phyloP scores from a whole-genome alignment of 2,797 vertebrate species.

The Eidolon dupreanum region DNA sequence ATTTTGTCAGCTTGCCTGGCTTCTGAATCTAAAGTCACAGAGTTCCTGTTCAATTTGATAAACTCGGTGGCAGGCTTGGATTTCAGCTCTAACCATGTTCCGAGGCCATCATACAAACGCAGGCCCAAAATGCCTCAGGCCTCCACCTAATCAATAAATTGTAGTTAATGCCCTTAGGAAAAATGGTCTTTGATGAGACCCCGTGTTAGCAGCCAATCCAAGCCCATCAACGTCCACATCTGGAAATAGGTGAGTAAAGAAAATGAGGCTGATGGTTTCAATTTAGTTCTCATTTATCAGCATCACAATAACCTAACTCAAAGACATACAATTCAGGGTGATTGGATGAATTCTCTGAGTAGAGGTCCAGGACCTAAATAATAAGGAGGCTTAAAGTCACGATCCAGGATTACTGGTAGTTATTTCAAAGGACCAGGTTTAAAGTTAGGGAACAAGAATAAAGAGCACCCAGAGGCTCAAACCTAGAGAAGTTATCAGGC shows the following conservation, averaged over 20 bases:
- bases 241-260: conserved; percentile 85
- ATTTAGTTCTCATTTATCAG: conserved; percentile 87
- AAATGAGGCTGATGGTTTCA: conserved; percentile 86
- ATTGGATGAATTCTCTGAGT: conserved; percentile 81
- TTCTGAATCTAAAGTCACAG: conserved; percentile 66
- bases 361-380: conserved; percentile 79
- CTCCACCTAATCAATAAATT: conserved; percentile 86
- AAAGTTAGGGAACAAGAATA: conserved; percentile 54
- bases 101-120: conserved; percentile 79
- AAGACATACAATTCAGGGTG: conserved; percentile 85
- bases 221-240: conserved; percentile 87
- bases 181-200: conserved; percentile 86
- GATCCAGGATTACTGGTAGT: conserved; percentile 66
- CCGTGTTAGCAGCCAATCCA: conserved; percentile 84
- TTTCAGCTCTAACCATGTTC: conserved; percentile 72
- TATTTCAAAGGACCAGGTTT: conserved; percentile 45
- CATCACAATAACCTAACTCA: conserved; percentile 85
- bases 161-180: conserved; percentile 82
- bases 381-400: conserved; percentile 77
- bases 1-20: conserved; percentile 62
- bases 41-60: conserved; percentile 36
- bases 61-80: conserved; percentile 69
- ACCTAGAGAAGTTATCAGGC: background rate
- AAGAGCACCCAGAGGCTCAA: background rate
- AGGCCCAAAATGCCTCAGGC: conserved; percentile 80